Percentiles rank a stretch among this genome's conserved stretches.
Conservation (phyloP, 2,797 vertebrate species). For the Geotria australis region DNA sequence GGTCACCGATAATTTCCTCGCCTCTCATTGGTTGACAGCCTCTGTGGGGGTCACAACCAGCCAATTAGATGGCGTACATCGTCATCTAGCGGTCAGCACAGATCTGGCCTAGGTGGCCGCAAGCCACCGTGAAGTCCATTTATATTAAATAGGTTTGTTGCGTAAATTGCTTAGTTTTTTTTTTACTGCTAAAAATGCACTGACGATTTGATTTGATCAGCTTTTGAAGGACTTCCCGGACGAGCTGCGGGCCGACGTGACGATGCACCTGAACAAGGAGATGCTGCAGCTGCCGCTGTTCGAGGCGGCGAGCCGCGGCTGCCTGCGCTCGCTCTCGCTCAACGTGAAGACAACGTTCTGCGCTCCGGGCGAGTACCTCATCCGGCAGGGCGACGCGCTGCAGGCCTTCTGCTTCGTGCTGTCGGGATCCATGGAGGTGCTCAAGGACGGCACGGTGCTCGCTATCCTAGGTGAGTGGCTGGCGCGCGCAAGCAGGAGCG, state of each 20-base stretch:
- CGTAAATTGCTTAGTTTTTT: too few relatives aligned
- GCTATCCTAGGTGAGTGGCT: conserved; percentile 59
- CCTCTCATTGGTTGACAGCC: too few relatives aligned
- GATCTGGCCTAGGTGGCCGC: too few relatives aligned
- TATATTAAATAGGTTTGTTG: too few relatives aligned
- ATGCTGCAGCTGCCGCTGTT: conserved; percentile 75
- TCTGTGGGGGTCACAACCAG: too few relatives aligned
- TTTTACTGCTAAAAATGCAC: too few relatives aligned
- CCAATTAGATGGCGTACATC: too few relatives aligned
- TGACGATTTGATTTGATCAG: conserved; percentile 8
- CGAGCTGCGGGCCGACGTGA: conserved; percentile 58
- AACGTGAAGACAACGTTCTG: conserved; percentile 89
- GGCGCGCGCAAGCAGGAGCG: too few relatives aligned
- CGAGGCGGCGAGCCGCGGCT: conserved; percentile 51
- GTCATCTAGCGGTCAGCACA: too few relatives aligned
- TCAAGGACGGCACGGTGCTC: conserved; percentile 50
- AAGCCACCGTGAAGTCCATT: too few relatives aligned
- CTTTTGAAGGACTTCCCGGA: conserved; percentile 77
- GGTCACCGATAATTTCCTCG: too few relatives aligned
- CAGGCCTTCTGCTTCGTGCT: conserved; percentile 77
- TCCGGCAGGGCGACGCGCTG: conserved; percentile 59
- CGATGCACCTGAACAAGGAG: conserved; percentile 86
- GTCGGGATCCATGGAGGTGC: conserved; percentile 69
- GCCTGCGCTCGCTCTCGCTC: conserved; percentile 61
- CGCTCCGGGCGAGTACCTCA: conserved; percentile 61